Evolutionary conservation across 2,888 invertebrate genomes (phyloP).

Genomic region (Lycophotia porphyrea): DNA sequence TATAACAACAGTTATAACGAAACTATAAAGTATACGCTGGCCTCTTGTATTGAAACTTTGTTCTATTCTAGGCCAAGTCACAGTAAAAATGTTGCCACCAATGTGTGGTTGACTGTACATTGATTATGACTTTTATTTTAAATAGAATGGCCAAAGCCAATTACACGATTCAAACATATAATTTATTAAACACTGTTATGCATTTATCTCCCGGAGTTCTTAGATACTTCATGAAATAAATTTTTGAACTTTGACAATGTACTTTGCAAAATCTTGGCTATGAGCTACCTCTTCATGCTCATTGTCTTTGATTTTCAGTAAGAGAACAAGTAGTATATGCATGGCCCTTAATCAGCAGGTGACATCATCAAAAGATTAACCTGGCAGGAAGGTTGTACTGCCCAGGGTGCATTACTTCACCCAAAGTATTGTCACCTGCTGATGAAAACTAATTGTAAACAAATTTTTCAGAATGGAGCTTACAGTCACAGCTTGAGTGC

Average conservation of each 20-base stretch:
- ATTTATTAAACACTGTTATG: no score
- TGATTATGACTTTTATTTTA: not conserved
- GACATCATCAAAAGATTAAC: not conserved
- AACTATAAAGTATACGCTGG: not conserved
- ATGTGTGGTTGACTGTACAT: not conserved
- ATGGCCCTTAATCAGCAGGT: no score
- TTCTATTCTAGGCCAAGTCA: not conserved
- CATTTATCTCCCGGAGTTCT: not conserved
- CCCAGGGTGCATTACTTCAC: not conserved
- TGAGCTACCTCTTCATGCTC: not conserved
- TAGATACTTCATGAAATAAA: not conserved
- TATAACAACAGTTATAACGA: not conserved
- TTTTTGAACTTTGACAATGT: not conserved
- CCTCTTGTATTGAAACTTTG: not conserved
- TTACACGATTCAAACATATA: no score
- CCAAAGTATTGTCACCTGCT: not conserved
- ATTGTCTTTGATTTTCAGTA: not conserved
- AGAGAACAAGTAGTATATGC: not conserved
- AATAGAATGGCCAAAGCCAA: no score
- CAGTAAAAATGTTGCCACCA: not conserved
- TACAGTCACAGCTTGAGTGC: not conserved
- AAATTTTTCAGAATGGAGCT: not conserved
- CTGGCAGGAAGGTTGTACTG: not conserved
- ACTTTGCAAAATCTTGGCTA: not conserved
- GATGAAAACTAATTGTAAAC: not conserved